These are phyloP conservation scores for Pantelozetes paolii DNA, from an alignment of 2,888 invertebrate species.

Conservation along the genomic window DNA sequence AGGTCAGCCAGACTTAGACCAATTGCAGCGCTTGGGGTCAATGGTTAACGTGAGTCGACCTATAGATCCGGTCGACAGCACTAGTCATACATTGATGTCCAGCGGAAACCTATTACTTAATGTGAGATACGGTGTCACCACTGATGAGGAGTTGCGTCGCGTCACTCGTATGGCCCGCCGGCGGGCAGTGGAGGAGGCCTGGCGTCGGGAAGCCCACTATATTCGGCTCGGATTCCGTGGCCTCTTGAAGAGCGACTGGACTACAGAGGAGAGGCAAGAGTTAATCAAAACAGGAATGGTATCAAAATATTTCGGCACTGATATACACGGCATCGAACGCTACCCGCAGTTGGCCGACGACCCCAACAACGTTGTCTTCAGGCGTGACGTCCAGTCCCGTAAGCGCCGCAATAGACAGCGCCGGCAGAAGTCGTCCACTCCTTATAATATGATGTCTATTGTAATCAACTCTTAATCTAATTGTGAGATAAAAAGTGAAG, in stretches of 20 bases:
- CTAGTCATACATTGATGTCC: slow-evolving; percentile 59
- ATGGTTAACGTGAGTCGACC: slow-evolving; percentile 48
- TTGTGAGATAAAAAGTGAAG: neutral
- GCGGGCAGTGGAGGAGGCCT: slow-evolving; percentile 82
- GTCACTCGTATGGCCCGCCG: slow-evolving; percentile 77
- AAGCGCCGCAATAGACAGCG: slow-evolving; percentile 45
- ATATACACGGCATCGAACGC: slow-evolving; percentile 79
- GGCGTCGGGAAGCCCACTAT: slow-evolving; percentile 85
- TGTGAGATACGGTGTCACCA: slow-evolving; percentile 85
- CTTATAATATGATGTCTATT: slow-evolving; percentile 35
- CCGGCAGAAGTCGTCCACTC: slow-evolving; percentile 44
- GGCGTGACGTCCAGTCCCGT: slow-evolving; percentile 52
- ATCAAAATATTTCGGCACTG: slow-evolving; percentile 85
- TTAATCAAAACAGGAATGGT: slow-evolving; percentile 80
- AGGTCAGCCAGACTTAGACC: slow-evolving; percentile 83
- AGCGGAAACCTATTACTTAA: slow-evolving; percentile 90
- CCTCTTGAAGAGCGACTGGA: slow-evolving; percentile 69
- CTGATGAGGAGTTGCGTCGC: slow-evolving; percentile 75
- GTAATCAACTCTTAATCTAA: slow-evolving; percentile 8
- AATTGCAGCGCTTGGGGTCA: slow-evolving; percentile 73
- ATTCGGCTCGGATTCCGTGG: slow-evolving; percentile 53
- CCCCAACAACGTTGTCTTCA: slow-evolving; percentile 86
- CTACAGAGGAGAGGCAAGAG: slow-evolving; percentile 86
- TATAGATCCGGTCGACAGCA: slow-evolving; percentile 39
- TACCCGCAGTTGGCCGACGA: slow-evolving; percentile 91